phyloP scores from a whole-genome alignment of 2,888 invertebrate species.

The Noctua janthina region DNA sequence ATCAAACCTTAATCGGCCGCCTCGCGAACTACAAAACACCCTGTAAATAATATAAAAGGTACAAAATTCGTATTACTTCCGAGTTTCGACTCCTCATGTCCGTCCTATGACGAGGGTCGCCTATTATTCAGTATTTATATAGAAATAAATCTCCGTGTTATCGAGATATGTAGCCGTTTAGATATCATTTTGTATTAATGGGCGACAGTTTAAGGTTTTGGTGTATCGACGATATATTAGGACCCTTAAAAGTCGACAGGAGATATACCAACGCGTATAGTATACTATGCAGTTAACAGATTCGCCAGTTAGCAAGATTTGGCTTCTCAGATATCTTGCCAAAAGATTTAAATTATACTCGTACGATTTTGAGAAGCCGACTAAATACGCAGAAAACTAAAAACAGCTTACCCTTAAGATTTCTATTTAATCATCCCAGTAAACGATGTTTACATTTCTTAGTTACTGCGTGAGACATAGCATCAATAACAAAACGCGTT shows the following conservation, averaged over 20 bases:
- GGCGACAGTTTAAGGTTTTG: constrained; percentile 37
- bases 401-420: background rate
- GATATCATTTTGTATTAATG: constrained; percentile 56
- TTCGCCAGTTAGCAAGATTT: background rate
- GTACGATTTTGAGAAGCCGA: background rate
- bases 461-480: background rate
- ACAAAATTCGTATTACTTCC: constrained; percentile 65
- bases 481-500: background rate
- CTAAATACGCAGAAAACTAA: too few relatives aligned
- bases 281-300: background rate
- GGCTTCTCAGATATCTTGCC: background rate
- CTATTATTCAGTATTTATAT: constrained; percentile 72
- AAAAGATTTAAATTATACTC: constrained; percentile 7
- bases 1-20: constrained; percentile 52
- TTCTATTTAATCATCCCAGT: background rate
- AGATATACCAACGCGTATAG: background rate
- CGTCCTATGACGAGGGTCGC: constrained; percentile 70
- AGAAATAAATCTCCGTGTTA: constrained; percentile 67
- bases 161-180: constrained; percentile 47
- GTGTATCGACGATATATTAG: constrained; percentile 9
- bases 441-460: background rate
- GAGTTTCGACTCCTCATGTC: constrained; percentile 67
- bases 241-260: background rate
- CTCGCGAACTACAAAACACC: constrained; percentile 53
- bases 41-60: constrained; percentile 61